Evolutionary conservation across 2,113 vertebrate genomes (phyloP).

Genomic region (Oceanites oceanicus): DNA sequence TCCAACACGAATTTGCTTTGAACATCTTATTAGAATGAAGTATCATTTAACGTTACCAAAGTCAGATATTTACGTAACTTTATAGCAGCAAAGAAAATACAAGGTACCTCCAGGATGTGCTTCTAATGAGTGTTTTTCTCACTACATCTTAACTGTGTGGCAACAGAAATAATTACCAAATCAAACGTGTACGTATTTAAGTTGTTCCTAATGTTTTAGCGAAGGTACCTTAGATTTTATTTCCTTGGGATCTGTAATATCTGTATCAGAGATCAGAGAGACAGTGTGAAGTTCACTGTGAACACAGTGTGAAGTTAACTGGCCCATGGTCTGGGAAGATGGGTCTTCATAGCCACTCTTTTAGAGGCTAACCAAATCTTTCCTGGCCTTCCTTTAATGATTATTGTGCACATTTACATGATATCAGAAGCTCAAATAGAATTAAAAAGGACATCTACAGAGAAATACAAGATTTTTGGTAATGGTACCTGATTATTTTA

Average conservation of each 20-base stretch:
- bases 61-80: neutral
- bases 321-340: neutral
- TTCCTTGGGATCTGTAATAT: neutral
- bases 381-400: neutral
- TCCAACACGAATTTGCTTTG: neutral
- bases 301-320: neutral
- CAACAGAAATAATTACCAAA: neutral
- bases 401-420: neutral
- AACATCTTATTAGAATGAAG: neutral
- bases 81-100: neutral
- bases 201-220: neutral
- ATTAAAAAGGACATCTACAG: conserved; percentile 46
- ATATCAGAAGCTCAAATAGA: conserved; percentile 36
- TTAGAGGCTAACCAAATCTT: neutral
- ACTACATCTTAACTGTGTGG: neutral
- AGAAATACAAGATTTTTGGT: neutral
- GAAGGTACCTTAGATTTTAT: neutral
- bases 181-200: neutral
- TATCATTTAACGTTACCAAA: neutral
- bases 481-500: conserved; percentile 17
- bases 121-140: neutral
- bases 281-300: neutral
- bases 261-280: neutral
- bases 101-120: neutral
- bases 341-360: neutral